phyloP scores from a whole-genome alignment of 2,888 invertebrate genomes.

The Lissonota sp. region DNA sequence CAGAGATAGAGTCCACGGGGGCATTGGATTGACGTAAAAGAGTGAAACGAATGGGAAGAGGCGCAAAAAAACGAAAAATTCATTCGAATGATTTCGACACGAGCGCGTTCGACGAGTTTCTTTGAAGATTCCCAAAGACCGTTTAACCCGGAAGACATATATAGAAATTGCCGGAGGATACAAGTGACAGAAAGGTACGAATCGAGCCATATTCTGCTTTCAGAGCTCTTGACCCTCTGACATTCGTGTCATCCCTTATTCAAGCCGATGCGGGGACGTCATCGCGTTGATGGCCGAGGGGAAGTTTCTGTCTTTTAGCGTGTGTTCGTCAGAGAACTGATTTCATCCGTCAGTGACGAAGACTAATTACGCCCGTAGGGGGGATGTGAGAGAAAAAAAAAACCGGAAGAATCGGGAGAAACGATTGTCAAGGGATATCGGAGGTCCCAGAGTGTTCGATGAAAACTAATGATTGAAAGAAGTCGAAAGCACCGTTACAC shows the following conservation, averaged over 20 bases:
- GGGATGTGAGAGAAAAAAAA: constrained; percentile 39
- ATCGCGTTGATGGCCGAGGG: not conserved
- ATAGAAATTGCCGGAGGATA: constrained; percentile 27
- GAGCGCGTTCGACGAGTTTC: constrained; percentile 5
- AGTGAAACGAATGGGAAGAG: not conserved
- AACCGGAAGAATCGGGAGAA: constrained; percentile 26
- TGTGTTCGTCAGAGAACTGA: constrained; percentile 48
- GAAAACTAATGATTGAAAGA: constrained; percentile 62
- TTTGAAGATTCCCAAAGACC: constrained; percentile 52
- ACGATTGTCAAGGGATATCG: constrained; percentile 36
- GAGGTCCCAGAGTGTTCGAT: not conserved
- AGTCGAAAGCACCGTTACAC: constrained; percentile 30
- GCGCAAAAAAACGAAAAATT: constrained; percentile 30
- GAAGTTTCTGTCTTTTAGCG: not conserved
- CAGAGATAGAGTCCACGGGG: constrained; percentile 45
- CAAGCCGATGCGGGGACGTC: constrained; percentile 8
- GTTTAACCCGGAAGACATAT: constrained; percentile 41
- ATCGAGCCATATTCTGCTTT: constrained; percentile 44
- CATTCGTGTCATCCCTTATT: constrained; percentile 41
- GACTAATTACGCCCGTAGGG: constrained; percentile 63
- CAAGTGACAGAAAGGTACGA: not conserved
- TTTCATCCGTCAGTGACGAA: constrained; percentile 64
- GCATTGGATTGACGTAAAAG: constrained; percentile 2
- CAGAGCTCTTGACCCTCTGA: constrained; percentile 47
- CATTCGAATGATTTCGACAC: constrained; percentile 34